Base-by-base conservation (phyloP, 2,113 vertebrate species). In the Origma solitaria region DNA sequence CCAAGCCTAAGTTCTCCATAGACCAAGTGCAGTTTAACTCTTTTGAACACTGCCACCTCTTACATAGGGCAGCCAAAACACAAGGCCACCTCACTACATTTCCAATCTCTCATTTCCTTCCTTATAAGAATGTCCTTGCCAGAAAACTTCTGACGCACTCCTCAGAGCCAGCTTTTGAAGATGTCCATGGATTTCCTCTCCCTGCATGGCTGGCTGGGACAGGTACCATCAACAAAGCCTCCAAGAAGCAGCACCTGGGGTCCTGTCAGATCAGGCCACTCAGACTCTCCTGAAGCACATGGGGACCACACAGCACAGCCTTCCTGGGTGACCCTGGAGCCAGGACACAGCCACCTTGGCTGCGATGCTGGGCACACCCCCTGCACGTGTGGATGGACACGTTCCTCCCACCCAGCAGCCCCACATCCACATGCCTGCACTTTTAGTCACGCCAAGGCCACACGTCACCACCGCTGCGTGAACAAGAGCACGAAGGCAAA, bases 231-330 rank as follows among this genome's bases (percentile, higher is more conserved):
- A 62, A 8, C 45, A 47, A 1, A 19, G 37, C 35, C 47, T 2
- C 62, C 86, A 38, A 77, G 50, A 51, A 72, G 65, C 44, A 47
- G 44, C 11, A 44, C 12, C 14, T 21, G 30, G n/a, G 54, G 20
- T 79, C 56, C 85, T 71, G 31, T 11, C 40, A 50, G 14, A 22
- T 51, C 40, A 61, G 58, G 28, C 40, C n/a, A n/a, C 71, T 13
- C 3, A 0, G 7, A 18, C 31, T 57, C 53, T 11, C 42, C 31
- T 1, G 0, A 40, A 64, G 47, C 6, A 13, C 19, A 4, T 1
- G 0, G 1, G 8, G 23, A 57, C 9, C 22, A 37, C 22, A 40
- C 2, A 45, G 17, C 83, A 35, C 40, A 33, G 53, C 37, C 42
- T 30, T 61, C 50, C 68, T 17, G 18, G 62, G 64, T 65, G 47